Evolutionary conservation across 1,140 invertebrate genomes (phyloP).

Genomic region (Aleiodes sp.): DNA sequence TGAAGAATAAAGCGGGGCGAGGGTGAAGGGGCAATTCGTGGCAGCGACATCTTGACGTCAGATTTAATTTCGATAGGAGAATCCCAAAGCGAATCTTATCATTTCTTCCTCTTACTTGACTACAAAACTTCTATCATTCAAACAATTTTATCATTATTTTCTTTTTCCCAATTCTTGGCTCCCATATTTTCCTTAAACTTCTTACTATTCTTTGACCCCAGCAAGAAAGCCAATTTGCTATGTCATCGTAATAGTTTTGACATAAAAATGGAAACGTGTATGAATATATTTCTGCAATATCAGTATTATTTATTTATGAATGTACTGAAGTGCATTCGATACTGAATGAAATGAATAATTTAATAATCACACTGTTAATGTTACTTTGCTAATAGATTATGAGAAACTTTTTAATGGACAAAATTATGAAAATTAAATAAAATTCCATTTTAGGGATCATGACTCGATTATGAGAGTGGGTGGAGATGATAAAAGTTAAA

Average conservation of each 20-base stretch:
- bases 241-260: neutral
- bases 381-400: no score
- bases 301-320: no score
- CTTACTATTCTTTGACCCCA: neutral
- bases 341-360: no score
- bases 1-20: no score
- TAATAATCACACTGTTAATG: no score
- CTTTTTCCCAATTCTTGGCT: neutral
- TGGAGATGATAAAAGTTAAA: constrained; percentile 40
- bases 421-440: neutral
- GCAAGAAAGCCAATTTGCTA: neutral
- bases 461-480: constrained; percentile 30
- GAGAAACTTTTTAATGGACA: no score
- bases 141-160: neutral
- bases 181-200: neutral
- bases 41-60: constrained; percentile 29
- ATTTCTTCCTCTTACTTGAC: neutral
- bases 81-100: constrained; percentile 16
- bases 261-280: neutral
- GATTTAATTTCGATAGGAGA: constrained; percentile 36
- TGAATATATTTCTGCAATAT: neutral
- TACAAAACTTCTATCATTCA: constrained; percentile 7
- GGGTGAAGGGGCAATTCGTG: constrained; percentile 23
- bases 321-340: no score
- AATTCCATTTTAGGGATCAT: neutral